These are phyloP conservation scores for Phaethornis superciliosus DNA, from an alignment of 2,113 vertebrate species.

Conservation along the genomic window DNA sequence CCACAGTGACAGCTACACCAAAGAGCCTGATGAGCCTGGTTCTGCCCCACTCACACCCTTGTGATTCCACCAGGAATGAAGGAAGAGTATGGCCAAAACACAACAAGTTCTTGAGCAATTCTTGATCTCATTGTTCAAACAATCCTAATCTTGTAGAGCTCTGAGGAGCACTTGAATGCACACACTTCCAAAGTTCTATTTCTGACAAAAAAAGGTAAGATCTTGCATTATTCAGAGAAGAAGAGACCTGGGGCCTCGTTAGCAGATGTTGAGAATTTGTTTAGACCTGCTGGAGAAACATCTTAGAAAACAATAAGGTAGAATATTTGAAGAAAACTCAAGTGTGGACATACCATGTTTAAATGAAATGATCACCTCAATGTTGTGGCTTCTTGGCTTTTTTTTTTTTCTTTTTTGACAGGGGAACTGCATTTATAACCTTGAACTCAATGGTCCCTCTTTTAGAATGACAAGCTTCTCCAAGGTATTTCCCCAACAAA, in stretches of 20 bases:
- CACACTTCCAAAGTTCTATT: neutral
- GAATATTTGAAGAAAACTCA: neutral
- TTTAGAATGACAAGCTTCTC: neutral
- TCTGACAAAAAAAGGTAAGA: neutral
- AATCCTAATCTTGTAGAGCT: neutral
- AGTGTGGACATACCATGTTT: neutral
- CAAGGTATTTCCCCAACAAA: neutral
- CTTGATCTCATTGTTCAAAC: neutral
- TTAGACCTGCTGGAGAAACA: neutral
- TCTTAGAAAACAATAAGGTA: neutral
- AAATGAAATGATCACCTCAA: neutral
- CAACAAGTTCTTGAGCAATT: neutral
- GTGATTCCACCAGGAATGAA: neutral
- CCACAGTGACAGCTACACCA: conserved; percentile 34
- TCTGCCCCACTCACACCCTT: neutral
- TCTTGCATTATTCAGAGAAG: neutral
- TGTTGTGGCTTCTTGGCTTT: neutral
- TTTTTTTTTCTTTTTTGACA: neutral
- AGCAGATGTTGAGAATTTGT: neutral
- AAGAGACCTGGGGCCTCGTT: neutral
- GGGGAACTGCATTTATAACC: neutral
- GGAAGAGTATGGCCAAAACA: neutral
- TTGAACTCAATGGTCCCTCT: neutral
- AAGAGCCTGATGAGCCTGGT: neutral
- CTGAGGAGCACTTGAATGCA: neutral